Percentiles rank a stretch among this genome's conserved stretches.
Conservation (phyloP, 1,140 invertebrate species). For the Chymomyza costata region DNA sequence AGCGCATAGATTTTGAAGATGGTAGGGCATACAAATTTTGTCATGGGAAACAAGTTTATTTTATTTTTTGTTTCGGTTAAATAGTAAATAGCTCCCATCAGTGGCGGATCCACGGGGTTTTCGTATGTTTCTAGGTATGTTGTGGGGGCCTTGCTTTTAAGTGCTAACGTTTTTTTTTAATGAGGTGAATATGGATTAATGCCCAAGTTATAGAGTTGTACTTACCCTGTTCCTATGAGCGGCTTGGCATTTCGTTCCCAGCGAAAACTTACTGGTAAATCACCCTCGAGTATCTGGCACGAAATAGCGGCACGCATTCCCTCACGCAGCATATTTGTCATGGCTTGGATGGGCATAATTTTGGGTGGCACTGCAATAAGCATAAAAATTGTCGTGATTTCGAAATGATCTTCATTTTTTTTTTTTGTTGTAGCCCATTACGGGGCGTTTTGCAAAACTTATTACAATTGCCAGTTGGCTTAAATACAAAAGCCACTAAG, state of each 20-base stretch:
- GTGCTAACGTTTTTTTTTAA: too few species aligned
- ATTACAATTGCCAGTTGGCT: conserved; percentile 54
- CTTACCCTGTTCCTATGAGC: conserved; percentile 76
- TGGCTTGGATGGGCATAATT: conserved; percentile 90
- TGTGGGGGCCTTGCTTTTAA: too few species aligned
- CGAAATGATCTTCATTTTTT: neutral
- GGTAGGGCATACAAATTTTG: too few species aligned
- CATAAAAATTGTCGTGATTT: neutral
- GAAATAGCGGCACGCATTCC: conserved; percentile 94
- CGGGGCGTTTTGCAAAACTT: conserved; percentile 28
- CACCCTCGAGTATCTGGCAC: conserved; percentile 95
- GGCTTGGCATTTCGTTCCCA: conserved; percentile 89
- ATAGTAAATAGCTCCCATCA: too few species aligned
- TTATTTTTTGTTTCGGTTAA: too few species aligned
- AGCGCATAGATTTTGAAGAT: neutral
- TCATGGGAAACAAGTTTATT: too few species aligned
- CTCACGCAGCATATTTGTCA: conserved; percentile 87
- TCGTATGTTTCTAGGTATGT: too few species aligned
- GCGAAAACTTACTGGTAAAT: conserved; percentile 91
- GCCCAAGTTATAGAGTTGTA: too few species aligned
- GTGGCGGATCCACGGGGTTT: too few species aligned
- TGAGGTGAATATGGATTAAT: too few species aligned
- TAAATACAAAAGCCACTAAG: conserved; percentile 47
- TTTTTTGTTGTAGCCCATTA: neutral
- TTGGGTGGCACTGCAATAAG: conserved; percentile 85